These are phyloP conservation scores for Drosophila phalerata DNA, from an alignment of 2,888 invertebrate genomes.

Conservation along the genomic window DNA sequence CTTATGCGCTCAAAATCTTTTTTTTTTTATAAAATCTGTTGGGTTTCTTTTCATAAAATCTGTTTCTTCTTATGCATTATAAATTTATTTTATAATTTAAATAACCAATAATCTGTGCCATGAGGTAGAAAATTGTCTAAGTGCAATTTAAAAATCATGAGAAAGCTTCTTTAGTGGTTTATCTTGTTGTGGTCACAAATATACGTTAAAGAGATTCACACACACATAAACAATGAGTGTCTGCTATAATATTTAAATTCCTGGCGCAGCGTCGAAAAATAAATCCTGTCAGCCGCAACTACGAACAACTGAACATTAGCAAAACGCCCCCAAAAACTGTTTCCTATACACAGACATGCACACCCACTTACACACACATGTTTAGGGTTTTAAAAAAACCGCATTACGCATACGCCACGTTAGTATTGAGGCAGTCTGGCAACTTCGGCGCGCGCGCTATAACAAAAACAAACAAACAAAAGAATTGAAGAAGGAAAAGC, in stretches of 20 bases:
- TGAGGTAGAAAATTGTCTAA: not conserved
- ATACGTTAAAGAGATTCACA: conserved; percentile 7
- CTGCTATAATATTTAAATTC: conserved; percentile 46
- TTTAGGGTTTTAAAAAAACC: conserved; percentile 42
- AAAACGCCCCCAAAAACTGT: conserved; percentile 15
- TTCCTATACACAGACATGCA: not conserved
- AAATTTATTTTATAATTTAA: not conserved
- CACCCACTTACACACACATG: not conserved
- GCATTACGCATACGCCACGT: conserved; percentile 73
- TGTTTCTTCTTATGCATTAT: not conserved
- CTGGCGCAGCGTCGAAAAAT: conserved; percentile 22
- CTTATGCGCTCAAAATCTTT: too few species aligned
- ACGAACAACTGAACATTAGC: conserved; percentile 37
- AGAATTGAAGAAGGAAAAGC: conserved; percentile 57
- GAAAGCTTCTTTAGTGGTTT: not conserved
- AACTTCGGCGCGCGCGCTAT: conserved; percentile 54
- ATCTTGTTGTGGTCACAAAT: conserved; percentile 2
- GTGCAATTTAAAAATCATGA: not conserved
- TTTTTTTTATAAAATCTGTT: not conserved
- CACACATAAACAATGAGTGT: not conserved
- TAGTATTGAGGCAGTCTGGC: conserved; percentile 65
- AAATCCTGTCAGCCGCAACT: conserved; percentile 44
- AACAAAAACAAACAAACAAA: conserved; percentile 62
- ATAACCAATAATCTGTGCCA: not conserved
- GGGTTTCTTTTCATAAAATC: not conserved